A percentile compares a stretch with the other conserved stretches of the same genome.
Evolutionary conservation across 2,888 invertebrate species (phyloP).

Genomic region (Parapristionchus giblindavisi): DNA sequence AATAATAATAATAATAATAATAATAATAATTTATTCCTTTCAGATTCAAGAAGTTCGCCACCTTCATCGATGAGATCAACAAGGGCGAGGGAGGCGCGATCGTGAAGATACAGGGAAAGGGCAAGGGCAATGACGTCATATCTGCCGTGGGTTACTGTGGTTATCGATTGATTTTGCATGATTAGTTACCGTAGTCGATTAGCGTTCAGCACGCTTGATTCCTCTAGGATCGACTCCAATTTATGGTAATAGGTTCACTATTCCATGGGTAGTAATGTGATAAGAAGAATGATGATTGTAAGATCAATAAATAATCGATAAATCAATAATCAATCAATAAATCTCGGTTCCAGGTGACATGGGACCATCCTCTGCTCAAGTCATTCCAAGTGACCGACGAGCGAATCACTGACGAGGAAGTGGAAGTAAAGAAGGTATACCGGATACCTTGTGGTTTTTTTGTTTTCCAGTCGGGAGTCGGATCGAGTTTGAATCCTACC

Average conservation of each 20-base stretch:
- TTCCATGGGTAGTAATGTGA: neutral
- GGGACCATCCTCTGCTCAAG: constrained; percentile 51
- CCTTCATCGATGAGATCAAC: constrained; percentile 56
- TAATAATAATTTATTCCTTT: too few species aligned
- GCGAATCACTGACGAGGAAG: constrained; percentile 50
- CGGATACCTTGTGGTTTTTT: neutral
- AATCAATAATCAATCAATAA: neutral
- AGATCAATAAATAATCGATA: neutral
- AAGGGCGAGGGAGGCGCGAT: constrained; percentile 44
- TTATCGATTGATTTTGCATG: neutral
- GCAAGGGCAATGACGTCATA: constrained; percentile 64
- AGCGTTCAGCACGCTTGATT: too few species aligned
- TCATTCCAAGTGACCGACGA: constrained; percentile 53
- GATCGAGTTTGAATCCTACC: neutral
- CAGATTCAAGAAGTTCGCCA: constrained; percentile 63
- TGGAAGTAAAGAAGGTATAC: constrained; percentile 28
- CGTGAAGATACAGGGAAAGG: constrained; percentile 52
- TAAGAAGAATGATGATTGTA: neutral
- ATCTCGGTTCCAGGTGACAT: constrained; percentile 42
- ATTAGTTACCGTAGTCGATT: neutral
- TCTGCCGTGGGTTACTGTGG: constrained; percentile 48
- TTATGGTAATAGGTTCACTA: too few species aligned
- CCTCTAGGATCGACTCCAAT: too few species aligned
- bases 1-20: too few species aligned
- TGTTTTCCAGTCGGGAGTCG: neutral